Conservation (phyloP, 2,888 invertebrate genomes). For the Erebia epiphron region DNA sequence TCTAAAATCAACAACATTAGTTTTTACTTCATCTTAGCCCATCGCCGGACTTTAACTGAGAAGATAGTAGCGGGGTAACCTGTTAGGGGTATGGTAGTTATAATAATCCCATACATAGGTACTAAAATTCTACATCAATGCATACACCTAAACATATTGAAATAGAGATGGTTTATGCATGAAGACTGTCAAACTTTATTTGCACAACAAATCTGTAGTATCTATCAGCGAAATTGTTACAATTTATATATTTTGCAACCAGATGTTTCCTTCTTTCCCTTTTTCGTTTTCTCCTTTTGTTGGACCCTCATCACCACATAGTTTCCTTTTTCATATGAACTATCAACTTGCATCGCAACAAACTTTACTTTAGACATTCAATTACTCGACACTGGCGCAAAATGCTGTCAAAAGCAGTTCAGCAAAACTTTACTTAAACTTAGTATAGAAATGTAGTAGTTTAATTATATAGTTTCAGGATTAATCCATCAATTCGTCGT, state of each 20-base stretch:
- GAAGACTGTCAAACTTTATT: too few relatives aligned
- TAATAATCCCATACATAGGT: too few relatives aligned
- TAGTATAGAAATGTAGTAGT: conserved; percentile 7
- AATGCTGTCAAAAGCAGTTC: conserved; percentile 32
- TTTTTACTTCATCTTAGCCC: too few relatives aligned
- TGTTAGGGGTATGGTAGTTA: too few relatives aligned
- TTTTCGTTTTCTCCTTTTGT: neutral
- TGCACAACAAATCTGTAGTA: too few relatives aligned
- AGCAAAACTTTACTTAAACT: conserved; percentile 21
- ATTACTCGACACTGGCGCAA: conserved; percentile 23
- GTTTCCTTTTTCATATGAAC: neutral
- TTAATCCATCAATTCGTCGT: neutral
- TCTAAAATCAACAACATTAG: too few relatives aligned
- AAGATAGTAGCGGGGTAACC: too few relatives aligned
- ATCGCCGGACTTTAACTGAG: too few relatives aligned
- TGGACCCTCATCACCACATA: neutral
- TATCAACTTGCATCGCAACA: conserved; percentile 1
- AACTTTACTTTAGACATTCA: conserved; percentile 17
- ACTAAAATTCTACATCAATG: too few relatives aligned
- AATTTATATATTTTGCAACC: neutral
- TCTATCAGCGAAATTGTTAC: too few relatives aligned
- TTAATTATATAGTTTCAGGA: conserved; percentile 8
- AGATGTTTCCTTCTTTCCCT: neutral
- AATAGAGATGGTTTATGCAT: too few relatives aligned
- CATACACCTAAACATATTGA: too few relatives aligned